Conservation (phyloP, 2,113 vertebrate species). For the Setophaga coronata region DNA sequence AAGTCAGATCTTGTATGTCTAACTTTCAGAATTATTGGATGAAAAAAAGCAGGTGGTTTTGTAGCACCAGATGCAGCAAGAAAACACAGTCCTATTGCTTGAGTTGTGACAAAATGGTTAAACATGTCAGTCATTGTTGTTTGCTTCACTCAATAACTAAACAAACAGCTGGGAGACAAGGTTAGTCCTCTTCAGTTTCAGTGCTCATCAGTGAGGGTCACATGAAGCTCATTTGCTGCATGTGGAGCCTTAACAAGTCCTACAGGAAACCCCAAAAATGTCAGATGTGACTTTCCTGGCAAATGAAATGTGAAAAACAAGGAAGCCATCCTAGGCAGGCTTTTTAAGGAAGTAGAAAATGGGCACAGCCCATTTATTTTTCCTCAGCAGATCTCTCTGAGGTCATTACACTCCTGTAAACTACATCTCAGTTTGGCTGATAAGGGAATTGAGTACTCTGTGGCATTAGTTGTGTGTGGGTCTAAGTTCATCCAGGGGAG, state of each 20-base stretch:
- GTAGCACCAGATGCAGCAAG: neutral
- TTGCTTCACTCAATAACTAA: neutral
- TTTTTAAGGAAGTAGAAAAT: slow-evolving; percentile 35
- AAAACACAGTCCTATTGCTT: neutral
- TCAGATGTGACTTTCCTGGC: neutral
- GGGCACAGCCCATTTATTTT: slow-evolving; percentile 5
- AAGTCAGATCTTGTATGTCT: neutral
- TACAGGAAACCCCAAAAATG: slow-evolving; percentile 11
- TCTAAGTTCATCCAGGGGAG: neutral
- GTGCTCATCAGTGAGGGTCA: neutral
- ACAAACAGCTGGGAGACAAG: neutral
- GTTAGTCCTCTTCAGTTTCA: neutral
- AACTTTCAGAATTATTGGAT: neutral
- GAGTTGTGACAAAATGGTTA: neutral
- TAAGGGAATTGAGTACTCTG: neutral
- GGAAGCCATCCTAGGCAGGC: neutral
- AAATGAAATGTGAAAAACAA: slow-evolving; percentile 22
- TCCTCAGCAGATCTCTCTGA: neutral
- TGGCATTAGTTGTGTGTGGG: neutral
- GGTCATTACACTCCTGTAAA: neutral
- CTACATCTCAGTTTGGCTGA: neutral
- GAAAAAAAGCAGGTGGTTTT: slow-evolving; percentile 4
- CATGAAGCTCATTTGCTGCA: neutral
- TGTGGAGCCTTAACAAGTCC: neutral
- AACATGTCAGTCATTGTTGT: neutral